A percentile compares a stretch with the other conserved stretches of the same genome.
Conservation (phyloP, 1,140 invertebrate genomes). For the Vollenhovia emeryi region DNA sequence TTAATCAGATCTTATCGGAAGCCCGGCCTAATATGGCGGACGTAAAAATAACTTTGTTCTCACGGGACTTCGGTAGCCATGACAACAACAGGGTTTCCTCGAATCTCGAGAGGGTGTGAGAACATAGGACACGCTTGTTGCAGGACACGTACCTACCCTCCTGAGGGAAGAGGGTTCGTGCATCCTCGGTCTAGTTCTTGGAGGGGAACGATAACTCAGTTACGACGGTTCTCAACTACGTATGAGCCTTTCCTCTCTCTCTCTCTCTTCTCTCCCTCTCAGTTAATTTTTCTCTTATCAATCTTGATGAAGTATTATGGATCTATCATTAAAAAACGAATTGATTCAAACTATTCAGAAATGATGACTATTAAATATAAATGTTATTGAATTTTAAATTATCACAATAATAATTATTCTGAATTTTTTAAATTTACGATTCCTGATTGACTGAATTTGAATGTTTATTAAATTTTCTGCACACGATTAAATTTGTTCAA, state of each 20-base stretch:
- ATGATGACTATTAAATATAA: background rate
- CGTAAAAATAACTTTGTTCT: conserved; percentile 69
- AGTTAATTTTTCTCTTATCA: background rate
- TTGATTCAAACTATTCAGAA: background rate
- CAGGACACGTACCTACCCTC: conserved; percentile 75
- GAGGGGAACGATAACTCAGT: conserved; percentile 76
- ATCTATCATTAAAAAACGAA: background rate
- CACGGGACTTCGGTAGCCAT: conserved; percentile 69
- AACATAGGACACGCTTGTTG: conserved; percentile 61
- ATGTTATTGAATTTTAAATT: background rate
- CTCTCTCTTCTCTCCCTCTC: no score
- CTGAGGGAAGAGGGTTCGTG: conserved; percentile 71
- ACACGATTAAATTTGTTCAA: background rate
- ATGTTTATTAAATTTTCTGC: background rate
- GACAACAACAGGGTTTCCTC: conserved; percentile 69
- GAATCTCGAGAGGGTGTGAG: conserved; percentile 72
- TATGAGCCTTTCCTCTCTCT: no score
- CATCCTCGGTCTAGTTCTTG: conserved; percentile 67
- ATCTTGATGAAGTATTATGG: background rate
- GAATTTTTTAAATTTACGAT: background rate
- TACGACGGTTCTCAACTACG: conserved; percentile 75
- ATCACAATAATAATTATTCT: background rate
- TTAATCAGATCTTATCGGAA: conserved; percentile 39
- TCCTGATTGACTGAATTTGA: background rate
- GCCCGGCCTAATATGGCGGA: background rate